phyloP scores from a whole-genome alignment of 2,797 vertebrate genomes.

The Artibeus jamaicensis region DNA sequence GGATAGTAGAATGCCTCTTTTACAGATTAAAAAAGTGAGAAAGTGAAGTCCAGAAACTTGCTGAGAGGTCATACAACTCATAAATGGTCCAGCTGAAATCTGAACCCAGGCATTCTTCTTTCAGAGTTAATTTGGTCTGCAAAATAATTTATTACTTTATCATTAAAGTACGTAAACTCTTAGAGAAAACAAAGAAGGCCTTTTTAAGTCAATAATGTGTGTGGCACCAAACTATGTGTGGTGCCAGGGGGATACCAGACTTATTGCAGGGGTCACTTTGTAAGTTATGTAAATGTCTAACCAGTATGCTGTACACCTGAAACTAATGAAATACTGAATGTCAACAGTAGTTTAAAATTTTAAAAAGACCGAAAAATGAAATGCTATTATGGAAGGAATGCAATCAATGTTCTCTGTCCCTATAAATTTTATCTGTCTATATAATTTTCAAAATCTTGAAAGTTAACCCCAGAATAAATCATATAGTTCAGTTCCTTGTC shows the following conservation, averaged over 20 bases:
- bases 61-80: neutral
- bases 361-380: neutral
- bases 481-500: neutral
- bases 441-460: neutral
- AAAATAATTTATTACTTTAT: neutral
- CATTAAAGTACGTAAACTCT: neutral
- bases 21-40: neutral
- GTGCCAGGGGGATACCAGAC: neutral
- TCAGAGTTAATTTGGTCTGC: neutral
- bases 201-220: neutral
- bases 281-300: neutral
- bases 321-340: neutral
- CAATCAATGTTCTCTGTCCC: neutral
- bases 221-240: too few species aligned
- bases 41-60: neutral
- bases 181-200: neutral
- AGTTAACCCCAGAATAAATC: neutral
- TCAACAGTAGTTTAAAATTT: neutral
- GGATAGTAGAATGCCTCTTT: neutral
- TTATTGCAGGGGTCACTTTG: neutral
- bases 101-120: neutral
- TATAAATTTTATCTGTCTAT: neutral
- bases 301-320: neutral
- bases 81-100: neutral
- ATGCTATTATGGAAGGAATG: neutral